Percentiles rank a stretch among this genome's conserved stretches.
Evolutionary conservation across 2,888 invertebrate genomes (phyloP).

Genomic region (Drosophila paramelanica): DNA sequence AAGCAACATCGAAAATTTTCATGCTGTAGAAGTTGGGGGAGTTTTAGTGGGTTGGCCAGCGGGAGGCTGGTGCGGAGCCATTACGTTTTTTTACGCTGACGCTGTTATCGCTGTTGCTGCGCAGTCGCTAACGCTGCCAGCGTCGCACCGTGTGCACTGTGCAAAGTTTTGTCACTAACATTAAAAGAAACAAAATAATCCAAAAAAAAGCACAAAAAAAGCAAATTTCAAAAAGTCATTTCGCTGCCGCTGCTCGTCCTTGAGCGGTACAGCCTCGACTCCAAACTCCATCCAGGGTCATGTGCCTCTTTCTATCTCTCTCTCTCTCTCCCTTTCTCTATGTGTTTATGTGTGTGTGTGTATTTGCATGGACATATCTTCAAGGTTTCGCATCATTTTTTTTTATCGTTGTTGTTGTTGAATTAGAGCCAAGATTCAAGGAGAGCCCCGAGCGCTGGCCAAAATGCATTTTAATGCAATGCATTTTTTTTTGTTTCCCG

Average conservation of each 20-base stretch:
- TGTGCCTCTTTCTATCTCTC: background rate
- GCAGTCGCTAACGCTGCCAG: conserved; percentile 64
- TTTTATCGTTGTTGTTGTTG: background rate
- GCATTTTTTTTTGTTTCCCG: conserved; percentile 20
- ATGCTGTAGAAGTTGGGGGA: conserved; percentile 51
- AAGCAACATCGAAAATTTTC: conserved; percentile 66
- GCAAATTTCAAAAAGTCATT: background rate
- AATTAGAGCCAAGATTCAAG: conserved; percentile 9
- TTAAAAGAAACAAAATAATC: conserved; percentile 2
- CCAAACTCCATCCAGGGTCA: conserved; percentile 38
- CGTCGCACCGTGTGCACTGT: conserved; percentile 54
- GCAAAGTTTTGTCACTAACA: conserved; percentile 34
- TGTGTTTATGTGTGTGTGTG: conserved; percentile 19
- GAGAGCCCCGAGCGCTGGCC: conserved; percentile 1
- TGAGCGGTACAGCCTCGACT: conserved; percentile 45
- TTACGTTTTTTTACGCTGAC: conserved; percentile 47
- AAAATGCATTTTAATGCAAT: conserved; percentile 42
- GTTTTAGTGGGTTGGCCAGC: conserved; percentile 17
- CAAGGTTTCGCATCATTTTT: conserved; percentile 37
- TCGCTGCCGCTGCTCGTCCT: conserved; percentile 33
- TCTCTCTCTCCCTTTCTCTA: background rate
- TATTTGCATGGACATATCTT: conserved; percentile 50
- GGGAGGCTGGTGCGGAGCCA: conserved; percentile 22
- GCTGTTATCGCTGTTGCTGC: conserved; percentile 67
- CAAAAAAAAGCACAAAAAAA: background rate